These are phyloP conservation scores for Typhlichthys eigenmanni DNA, from an alignment of 2,797 vertebrate genomes.

Conservation along the genomic window DNA sequence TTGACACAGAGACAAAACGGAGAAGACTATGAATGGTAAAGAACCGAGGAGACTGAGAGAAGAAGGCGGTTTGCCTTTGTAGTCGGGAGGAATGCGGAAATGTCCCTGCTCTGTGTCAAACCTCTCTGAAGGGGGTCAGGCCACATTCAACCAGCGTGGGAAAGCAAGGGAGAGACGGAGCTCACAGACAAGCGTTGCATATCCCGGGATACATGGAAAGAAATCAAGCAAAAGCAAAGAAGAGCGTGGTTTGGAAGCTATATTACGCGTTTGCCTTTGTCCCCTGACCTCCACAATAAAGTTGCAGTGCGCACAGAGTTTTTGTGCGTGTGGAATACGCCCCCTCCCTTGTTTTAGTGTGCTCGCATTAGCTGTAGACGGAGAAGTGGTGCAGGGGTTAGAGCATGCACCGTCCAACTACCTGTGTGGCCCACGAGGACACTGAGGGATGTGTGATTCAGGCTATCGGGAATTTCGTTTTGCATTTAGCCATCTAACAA, in stretches of 20 bases:
- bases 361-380: conserved; percentile 39
- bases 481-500: conserved; percentile 31
- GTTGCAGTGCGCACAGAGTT: conserved; percentile 40
- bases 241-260: conserved; percentile 65
- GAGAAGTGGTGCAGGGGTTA: conserved; percentile 66
- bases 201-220: conserved; percentile 63
- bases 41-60: conserved; percentile 78
- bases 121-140: conserved; percentile 98
- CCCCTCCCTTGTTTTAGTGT: conserved; percentile 48
- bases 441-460: conserved; percentile 74
- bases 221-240: conserved; percentile 57
- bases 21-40: conserved; percentile 85
- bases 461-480: conserved; percentile 11
- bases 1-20: conserved; percentile 84
- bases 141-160: conserved; percentile 98
- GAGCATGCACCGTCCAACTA: conserved; percentile 78
- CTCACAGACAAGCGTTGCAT: conserved; percentile 72
- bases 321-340: conserved; percentile 31
- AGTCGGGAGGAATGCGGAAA: conserved; percentile 99
- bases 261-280: conserved; percentile 69
- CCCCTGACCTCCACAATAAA: conserved; percentile 53
- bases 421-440: conserved; percentile 91
- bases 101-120: conserved; percentile 97
- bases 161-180: conserved; percentile 83
- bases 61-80: conserved; percentile 96